Conservation (phyloP, 2,797 vertebrate species). For the Halcyon chelicuti region DNA sequence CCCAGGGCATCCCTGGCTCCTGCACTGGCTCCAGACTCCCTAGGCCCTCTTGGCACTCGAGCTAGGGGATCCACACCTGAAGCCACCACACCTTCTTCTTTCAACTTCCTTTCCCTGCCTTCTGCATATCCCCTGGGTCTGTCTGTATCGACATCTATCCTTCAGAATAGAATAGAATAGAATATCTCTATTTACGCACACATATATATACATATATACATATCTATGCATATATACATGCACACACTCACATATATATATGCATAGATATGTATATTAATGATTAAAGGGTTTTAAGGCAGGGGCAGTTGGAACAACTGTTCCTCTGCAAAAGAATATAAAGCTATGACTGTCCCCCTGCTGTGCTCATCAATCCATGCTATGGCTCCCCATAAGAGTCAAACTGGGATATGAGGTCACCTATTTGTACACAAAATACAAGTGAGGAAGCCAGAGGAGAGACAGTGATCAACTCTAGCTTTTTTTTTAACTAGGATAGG, state of each 20-base stretch:
- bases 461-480: background rate
- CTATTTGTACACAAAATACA: background rate
- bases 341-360: background rate
- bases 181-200: background rate
- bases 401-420: background rate
- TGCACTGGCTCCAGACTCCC: background rate
- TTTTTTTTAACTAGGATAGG: background rate
- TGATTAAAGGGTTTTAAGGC: background rate
- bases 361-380: background rate
- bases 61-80: background rate
- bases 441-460: background rate
- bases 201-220: background rate
- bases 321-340: background rate
- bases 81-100: background rate
- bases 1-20: background rate
- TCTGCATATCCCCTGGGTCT: background rate
- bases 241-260: background rate
- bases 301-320: background rate
- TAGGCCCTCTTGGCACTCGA: background rate
- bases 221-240: too few relatives aligned
- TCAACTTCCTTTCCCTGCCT: background rate
- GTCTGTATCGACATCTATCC: background rate
- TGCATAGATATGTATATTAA: background rate
- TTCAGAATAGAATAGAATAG: background rate
- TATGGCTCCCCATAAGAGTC: rapidly evolving